These are phyloP conservation scores for Notarius quadriscutis DNA, from an alignment of 2,113 vertebrate species.

Conservation along the genomic window DNA sequence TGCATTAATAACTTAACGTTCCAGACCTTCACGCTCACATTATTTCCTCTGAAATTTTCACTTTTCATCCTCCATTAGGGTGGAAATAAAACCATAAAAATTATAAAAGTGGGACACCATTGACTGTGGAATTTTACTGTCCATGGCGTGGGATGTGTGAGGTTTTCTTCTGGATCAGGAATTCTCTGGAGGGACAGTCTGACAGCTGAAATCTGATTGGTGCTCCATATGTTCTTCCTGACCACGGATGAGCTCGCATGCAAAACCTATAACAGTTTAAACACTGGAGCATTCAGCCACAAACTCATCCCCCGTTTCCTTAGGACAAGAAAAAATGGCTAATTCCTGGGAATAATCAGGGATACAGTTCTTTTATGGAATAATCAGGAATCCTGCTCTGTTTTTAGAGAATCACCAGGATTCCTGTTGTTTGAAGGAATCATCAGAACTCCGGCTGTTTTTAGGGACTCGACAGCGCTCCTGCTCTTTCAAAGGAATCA, in stretches of 20 bases:
- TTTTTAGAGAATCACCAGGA: background rate
- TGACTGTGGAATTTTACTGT: background rate
- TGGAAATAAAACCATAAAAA: background rate
- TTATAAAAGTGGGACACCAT: background rate
- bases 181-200: background rate
- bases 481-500: background rate
- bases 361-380: constrained; percentile 30
- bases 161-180: background rate
- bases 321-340: background rate
- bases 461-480: background rate
- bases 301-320: background rate
- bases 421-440: constrained; percentile 12
- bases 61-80: constrained; percentile 1
- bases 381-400: constrained; percentile 6
- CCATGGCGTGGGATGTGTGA: background rate
- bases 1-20: constrained; percentile 39
- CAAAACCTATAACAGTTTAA: constrained; percentile 12
- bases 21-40: background rate
- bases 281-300: constrained; percentile 15
- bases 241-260: background rate
- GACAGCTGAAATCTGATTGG: background rate
- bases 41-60: background rate
- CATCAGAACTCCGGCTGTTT: background rate
- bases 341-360: background rate
- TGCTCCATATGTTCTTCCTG: background rate